Percentiles rank a stretch among this genome's conserved stretches.
These are phyloP conservation scores for Trachurus trachurus DNA, from an alignment of 2,797 vertebrate species.

Conservation along the genomic window DNA sequence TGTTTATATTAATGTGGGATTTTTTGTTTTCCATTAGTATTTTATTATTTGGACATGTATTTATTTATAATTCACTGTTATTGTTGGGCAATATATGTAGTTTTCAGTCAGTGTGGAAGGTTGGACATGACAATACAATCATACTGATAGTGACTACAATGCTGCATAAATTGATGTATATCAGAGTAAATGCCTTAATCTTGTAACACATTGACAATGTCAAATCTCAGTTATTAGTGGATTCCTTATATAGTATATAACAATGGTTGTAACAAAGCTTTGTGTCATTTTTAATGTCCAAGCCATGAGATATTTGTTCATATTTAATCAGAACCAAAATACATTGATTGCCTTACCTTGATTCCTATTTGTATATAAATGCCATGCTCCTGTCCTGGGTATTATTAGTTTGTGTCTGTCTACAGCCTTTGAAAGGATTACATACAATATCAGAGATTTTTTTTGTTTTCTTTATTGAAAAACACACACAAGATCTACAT, in stretches of 20 bases:
- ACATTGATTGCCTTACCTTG: slow-evolving; percentile 60
- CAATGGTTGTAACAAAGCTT: slow-evolving; percentile 11
- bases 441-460: slow-evolving; percentile 43
- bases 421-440: slow-evolving; percentile 33
- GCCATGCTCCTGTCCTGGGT: slow-evolving; percentile 21
- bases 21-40: slow-evolving; percentile 3
- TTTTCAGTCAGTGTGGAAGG: slow-evolving; percentile 5
- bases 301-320: slow-evolving; percentile 39
- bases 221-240: slow-evolving; percentile 24
- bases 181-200: slow-evolving; percentile 69
- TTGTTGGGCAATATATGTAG: slow-evolving; percentile 1
- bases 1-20: slow-evolving; percentile 15
- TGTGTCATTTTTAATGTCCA: slow-evolving; percentile 32
- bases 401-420: not conserved
- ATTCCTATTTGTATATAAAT: slow-evolving; percentile 37
- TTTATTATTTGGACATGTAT: not conserved
- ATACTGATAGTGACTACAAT: slow-evolving; percentile 36
- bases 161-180: slow-evolving; percentile 53
- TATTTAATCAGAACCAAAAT: slow-evolving; percentile 53
- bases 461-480: slow-evolving; percentile 80
- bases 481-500: slow-evolving; percentile 78
- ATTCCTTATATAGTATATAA: not conserved
- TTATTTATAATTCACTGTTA: slow-evolving; percentile 10
- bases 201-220: slow-evolving; percentile 23
- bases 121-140: slow-evolving; percentile 7